phyloP scores from a whole-genome alignment of 2,888 invertebrate species.

The Cacoxenus indagator region DNA sequence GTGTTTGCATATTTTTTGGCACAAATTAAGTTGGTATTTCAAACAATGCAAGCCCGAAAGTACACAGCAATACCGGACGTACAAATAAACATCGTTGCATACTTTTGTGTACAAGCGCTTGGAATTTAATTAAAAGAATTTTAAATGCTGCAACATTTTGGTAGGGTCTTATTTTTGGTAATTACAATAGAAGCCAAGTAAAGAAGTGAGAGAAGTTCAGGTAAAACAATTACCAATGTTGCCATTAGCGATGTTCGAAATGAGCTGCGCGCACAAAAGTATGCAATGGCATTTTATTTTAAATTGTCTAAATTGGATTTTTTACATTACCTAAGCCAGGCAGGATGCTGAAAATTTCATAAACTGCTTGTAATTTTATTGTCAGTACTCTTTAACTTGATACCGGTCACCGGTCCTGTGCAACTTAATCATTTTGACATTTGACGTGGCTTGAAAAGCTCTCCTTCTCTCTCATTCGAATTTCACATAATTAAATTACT shows the following conservation, averaged over 20 bases:
- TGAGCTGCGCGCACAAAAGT: slow-evolving; percentile 26
- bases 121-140: slow-evolving; percentile 63
- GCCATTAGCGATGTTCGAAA: not conserved
- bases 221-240: not conserved
- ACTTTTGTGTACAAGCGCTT: slow-evolving; percentile 38
- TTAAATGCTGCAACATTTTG: slow-evolving; percentile 46
- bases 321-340: too few relatives aligned
- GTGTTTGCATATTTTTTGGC: not conserved
- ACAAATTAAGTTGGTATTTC: slow-evolving; percentile 57
- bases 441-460: not conserved
- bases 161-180: slow-evolving; percentile 22
- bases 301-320: too few relatives aligned
- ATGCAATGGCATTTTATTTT: slow-evolving; percentile 30
- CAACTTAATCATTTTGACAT: not conserved
- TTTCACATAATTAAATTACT: slow-evolving; percentile 18
- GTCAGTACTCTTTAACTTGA: too few relatives aligned
- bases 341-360: too few relatives aligned
- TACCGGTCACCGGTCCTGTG: too few relatives aligned
- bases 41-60: slow-evolving; percentile 43
- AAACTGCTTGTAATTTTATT: too few relatives aligned
- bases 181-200: slow-evolving; percentile 40
- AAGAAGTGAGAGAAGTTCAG: slow-evolving; percentile 6
- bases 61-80: not conserved
- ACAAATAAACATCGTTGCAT: slow-evolving; percentile 39
- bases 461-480: not conserved